Evolutionary conservation across 1,140 invertebrate species (phyloP).

Genomic region (Reticulitermes speratus): DNA sequence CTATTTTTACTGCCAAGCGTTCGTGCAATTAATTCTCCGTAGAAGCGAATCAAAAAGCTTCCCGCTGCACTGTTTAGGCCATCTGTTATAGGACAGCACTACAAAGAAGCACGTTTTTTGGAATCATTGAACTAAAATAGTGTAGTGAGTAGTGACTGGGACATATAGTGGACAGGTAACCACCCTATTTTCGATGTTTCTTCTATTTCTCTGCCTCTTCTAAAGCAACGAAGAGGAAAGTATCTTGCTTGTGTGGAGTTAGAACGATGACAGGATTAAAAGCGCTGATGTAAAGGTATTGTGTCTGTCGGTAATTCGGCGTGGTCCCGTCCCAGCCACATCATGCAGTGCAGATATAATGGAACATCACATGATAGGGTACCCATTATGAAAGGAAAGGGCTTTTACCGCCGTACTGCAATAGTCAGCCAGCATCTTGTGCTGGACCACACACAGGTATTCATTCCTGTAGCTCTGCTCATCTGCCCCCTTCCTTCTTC

Average conservation of each 20-base stretch:
- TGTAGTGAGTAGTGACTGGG: not conserved
- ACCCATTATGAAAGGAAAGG: not conserved
- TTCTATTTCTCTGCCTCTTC: too few relatives aligned
- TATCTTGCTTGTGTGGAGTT: too few relatives aligned
- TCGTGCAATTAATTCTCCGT: not conserved
- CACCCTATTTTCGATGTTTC: too few relatives aligned
- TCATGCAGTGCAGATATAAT: not conserved
- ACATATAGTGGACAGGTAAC: not conserved
- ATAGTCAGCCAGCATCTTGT: not conserved
- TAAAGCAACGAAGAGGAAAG: too few relatives aligned
- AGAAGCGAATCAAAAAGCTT: not conserved
- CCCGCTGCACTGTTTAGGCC: not conserved
- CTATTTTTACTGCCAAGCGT: not conserved
- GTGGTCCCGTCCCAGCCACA: not conserved
- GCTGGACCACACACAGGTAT: not conserved
- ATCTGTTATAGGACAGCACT: not conserved
- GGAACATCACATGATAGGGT: not conserved
- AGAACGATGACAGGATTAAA: too few relatives aligned
- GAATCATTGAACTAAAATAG: too few relatives aligned
- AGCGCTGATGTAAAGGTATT: not conserved
- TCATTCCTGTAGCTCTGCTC: not conserved
- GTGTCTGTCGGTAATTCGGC: not conserved
- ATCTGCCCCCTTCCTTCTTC: not conserved
- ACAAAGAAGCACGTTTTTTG: not conserved
- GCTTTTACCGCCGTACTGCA: not conserved